Evolutionary conservation across 2,888 invertebrate genomes (phyloP).

Genomic region (Torymus aiolomorphi): DNA sequence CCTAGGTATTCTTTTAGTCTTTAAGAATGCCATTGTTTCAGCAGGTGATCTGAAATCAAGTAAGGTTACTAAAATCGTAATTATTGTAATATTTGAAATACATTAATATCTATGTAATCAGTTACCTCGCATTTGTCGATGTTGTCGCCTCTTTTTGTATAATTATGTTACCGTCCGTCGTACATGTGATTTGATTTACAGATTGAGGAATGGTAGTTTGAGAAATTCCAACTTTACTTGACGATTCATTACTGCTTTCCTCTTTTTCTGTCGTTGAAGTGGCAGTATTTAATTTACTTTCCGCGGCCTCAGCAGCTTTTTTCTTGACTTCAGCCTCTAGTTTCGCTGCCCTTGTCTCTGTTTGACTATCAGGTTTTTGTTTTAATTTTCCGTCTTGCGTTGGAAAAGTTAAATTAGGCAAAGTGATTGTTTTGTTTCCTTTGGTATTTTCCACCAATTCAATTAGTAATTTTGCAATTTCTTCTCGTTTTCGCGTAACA

Average conservation of each 20-base stretch:
- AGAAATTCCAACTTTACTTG: conserved; percentile 25
- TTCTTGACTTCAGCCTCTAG: conserved; percentile 63
- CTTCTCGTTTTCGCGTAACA: conserved; percentile 90
- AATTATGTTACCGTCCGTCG: conserved; percentile 53
- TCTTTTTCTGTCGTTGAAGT: conserved; percentile 28
- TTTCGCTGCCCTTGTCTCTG: conserved; percentile 61
- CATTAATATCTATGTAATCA: not conserved
- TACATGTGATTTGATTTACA: conserved; percentile 58
- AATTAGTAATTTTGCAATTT: conserved; percentile 88
- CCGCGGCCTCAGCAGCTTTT: conserved; percentile 43
- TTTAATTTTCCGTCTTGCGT: conserved; percentile 82
- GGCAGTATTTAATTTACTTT: conserved; percentile 29
- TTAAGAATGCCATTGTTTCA: conserved; percentile 69
- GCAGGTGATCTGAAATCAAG: conserved; percentile 63
- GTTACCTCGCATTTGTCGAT: conserved; percentile 26
- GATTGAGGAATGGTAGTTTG: conserved; percentile 58
- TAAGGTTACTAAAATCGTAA: too few species aligned
- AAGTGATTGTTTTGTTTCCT: conserved; percentile 79
- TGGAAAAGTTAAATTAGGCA: conserved; percentile 86
- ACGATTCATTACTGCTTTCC: conserved; percentile 34
- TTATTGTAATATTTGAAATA: conserved; percentile 1
- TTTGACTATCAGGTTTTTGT: conserved; percentile 64
- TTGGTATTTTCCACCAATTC: conserved; percentile 85
- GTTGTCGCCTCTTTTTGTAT: conserved; percentile 51
- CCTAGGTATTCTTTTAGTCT: conserved; percentile 71